Evolutionary conservation across 1,140 invertebrate genomes (phyloP), one percentile per base, ranked within the genome.

Genomic region (Drosophila suzukii): DNA sequence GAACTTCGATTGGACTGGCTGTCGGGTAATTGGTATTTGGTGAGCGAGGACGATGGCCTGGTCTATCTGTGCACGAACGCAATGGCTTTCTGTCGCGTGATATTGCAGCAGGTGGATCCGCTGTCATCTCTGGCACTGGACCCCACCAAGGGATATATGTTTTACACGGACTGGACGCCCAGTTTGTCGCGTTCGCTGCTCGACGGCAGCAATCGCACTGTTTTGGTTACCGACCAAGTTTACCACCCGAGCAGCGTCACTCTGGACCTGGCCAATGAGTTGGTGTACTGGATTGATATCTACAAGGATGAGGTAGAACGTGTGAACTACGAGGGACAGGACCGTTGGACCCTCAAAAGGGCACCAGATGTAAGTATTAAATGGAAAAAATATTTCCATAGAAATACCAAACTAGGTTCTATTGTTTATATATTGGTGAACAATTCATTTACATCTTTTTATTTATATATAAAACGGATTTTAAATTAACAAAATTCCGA

Each of bases 1-100:
- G 94, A 96, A 84, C 92, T 98, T 50, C 95, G 96, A 3, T 93
- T 97, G 63, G 97, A 98, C 92, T 98, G 97, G 97, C 93, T 98
- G 17, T 94, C 96, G 38, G 94, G 95, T 67, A 97, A 97, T 92
- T 96, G 97, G 94, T 98, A 98, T 93, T 95, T 98, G 78, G 92
- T 97, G 58, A 97, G 98, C 92, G 94, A 95, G 92, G 93, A 94
- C 77, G 92, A 95, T 88, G 94, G 96, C 93, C 93, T 95, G 92
- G 94, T 97, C 81, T 96, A 95, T 93, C 93, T 95, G 75, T 98
- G 95, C 93, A 94, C 93, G 61, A 93, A 93, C 75, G 93, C 93
- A 34, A 93, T 96, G 90, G 92, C 92, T 58, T 93, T 94, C 92
- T 96, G 96, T 92, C 94, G 95, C 61, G 94, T 96, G 63, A 83